Evolutionary conservation across 2,888 invertebrate species (phyloP), one percentile per base, ranked within the genome.

Genomic region (Diabrotica balteata): DNA sequence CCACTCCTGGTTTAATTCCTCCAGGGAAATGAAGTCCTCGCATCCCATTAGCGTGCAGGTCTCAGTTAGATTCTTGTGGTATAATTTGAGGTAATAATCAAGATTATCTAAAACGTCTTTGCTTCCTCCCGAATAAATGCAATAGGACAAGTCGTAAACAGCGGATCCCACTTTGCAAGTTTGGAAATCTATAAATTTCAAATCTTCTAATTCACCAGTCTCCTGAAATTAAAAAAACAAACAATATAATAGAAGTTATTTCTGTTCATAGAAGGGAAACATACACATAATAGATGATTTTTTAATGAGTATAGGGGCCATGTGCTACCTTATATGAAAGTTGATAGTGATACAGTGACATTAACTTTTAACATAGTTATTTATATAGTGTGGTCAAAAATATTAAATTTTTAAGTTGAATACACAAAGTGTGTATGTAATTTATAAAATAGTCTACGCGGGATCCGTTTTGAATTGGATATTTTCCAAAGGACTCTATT

Each of bases 131-230:
- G 79, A 78, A 66, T 79, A 82, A 8, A 84, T 72, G 70, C 79
- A 76, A 68, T 83, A 82, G 5, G 79, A 72, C 50, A 84, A 60
- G 65, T 84, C 84, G 45, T 73, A 68, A 5, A 77, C 79, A 0
- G 80, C 80, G 1, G 63, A 51, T 8, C 67, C 66, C 4, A 55
- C 22, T 44, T 51, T 58, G 5, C 44, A 10, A 7, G 65, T 7
- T 66, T 72, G 72, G 8, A 70, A 72, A 51, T 72, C 72, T 17
- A 72, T 47, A 5, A 72, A 53, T 43, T 57, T 59, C 43, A 72
- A 17, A 32, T 70, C 67, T 5, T 45, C 43, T 7, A 63, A 32
- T n/a, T 66, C 66, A 9, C 47, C 10, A 42, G 60, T 10, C 53
- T 63, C 62, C 68, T 70, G 42, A 49, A 63, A 68, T 10, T 47